Conservation (phyloP, 2,888 invertebrate genomes). For the Agrotis ipsilon region DNA sequence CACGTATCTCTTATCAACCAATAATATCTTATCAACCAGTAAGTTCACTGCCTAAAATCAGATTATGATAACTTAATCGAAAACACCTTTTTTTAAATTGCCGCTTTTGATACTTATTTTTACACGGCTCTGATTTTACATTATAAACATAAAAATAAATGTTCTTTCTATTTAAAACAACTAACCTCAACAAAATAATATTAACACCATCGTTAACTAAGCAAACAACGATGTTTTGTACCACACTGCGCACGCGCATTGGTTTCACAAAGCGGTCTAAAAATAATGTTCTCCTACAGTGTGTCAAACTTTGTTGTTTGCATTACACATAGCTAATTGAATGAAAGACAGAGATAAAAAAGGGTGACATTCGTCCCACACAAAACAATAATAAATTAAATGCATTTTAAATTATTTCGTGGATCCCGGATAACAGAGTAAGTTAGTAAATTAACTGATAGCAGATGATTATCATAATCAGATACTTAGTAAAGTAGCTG, state of each 20-base stretch:
- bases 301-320: slow-evolving; percentile 40
- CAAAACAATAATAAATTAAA: slow-evolving; percentile 4
- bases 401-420: slow-evolving; percentile 4
- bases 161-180: slow-evolving; percentile 38
- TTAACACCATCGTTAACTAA: slow-evolving; percentile 75
- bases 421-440: not conserved
- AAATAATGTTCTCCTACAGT: slow-evolving; percentile 73
- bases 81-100: slow-evolving; percentile 27
- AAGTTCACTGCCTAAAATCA: slow-evolving; percentile 9
- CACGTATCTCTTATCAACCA: slow-evolving; percentile 63
- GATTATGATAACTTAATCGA: slow-evolving; percentile 24
- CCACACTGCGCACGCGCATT: slow-evolving; percentile 67
- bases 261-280: slow-evolving; percentile 66
- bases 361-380: slow-evolving; percentile 11
- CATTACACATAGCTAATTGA: slow-evolving; percentile 14
- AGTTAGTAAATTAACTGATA: slow-evolving; percentile 17
- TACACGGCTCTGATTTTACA: not conserved
- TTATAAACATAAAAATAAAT: slow-evolving; percentile 2
- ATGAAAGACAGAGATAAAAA: slow-evolving; percentile 25
- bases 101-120: slow-evolving; percentile 18
- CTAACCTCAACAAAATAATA: slow-evolving; percentile 75
- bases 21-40: slow-evolving; percentile 52
- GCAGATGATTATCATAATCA: slow-evolving; percentile 22
- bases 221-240: slow-evolving; percentile 70
- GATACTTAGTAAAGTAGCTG: slow-evolving; percentile 27